Evolutionary conservation across 2,888 invertebrate species (phyloP), one percentile per base, ranked within the genome.

Genomic region (Rosalia funebris): DNA sequence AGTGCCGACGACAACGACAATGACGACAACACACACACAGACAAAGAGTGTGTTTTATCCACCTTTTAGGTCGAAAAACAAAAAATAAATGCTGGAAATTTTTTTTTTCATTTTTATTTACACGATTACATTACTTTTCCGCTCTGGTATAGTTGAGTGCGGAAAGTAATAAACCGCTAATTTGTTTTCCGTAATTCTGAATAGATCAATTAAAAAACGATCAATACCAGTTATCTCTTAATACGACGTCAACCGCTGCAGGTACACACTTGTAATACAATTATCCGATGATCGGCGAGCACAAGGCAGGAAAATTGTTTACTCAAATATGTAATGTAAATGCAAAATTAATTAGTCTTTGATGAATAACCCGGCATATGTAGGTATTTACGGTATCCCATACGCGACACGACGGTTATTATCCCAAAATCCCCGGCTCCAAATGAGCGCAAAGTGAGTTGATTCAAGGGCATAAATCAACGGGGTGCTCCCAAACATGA

Each of bases 381-480:
- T 12, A 16, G 50, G n/a, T 34, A 39, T 39, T 50, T 39, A 50
- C 25, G 25, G 20, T 25, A 39, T 50, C 50, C 50, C 11, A 14
- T 39, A 10, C 11, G 39, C 12, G 50, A 12, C 37, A 15, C 7
- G 36, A 48, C 25, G 19, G 19, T 48, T 48, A 48, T 48, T 48
- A 37, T 48, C 48, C 48, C 19, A 48, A 37, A 48, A 48, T 7
- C 19, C 36, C 48, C 48, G 36, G 37, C 19, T 48, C 12, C 37
- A 46, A 46, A 46, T 20, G 36, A 37, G 19, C 48, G 48, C 12
- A 48, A 48, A 11, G 19, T 36, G 48, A 48, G 34, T 46, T 46
- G 46, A 46, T 46, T 46, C 15, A 46, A 46, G 34, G 48, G 14
- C 36, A 37, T 37, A 48, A 48, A 48, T 48, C 48, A 48, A 36